Percentiles rank a stretch among this genome's conserved stretches.
Evolutionary conservation across 2,888 invertebrate species (phyloP).

Genomic region (Calliphora vomitoria): DNA sequence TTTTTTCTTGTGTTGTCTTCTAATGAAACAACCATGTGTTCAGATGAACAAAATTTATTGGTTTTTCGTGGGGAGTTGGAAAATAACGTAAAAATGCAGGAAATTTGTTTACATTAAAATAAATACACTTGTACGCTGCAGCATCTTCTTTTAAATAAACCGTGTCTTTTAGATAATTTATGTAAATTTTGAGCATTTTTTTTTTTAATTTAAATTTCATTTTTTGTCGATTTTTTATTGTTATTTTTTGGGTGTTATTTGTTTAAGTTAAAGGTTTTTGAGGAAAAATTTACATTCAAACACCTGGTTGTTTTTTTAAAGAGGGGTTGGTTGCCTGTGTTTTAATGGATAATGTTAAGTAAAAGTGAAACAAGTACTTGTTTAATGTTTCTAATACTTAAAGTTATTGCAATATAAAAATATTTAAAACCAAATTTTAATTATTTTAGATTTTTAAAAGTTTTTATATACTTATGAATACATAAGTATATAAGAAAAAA

Average conservation of each 20-base stretch:
- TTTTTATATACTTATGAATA: too few species aligned
- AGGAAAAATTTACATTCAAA: not conserved
- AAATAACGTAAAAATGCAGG: conserved; percentile 1
- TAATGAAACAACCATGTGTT: conserved; percentile 54
- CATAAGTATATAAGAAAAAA: too few species aligned
- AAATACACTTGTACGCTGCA: conserved; percentile 37
- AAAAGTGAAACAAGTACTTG: not conserved
- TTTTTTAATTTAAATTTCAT: not conserved
- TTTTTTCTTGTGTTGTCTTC: not conserved
- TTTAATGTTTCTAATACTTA: too few species aligned
- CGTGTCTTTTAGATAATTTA: conserved; percentile 58
- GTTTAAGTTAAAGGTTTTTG: not conserved
- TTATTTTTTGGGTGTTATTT: conserved; percentile 5
- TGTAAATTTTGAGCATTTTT: conserved; percentile 34
- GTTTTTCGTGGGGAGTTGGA: conserved; percentile 17
- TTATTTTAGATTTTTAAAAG: too few species aligned
- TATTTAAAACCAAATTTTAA: too few species aligned
- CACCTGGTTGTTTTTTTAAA: conserved; percentile 29
- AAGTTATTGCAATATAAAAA: too few species aligned
- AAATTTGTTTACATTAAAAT: conserved; percentile 56
- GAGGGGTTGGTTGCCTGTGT: not conserved
- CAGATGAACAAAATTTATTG: conserved; percentile 42
- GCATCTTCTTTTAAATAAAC: conserved; percentile 24
- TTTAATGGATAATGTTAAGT: not conserved
- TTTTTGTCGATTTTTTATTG: conserved; percentile 28